Evolutionary conservation across 2,888 invertebrate species (phyloP).

Genomic region (Andricus quercusramuli): DNA sequence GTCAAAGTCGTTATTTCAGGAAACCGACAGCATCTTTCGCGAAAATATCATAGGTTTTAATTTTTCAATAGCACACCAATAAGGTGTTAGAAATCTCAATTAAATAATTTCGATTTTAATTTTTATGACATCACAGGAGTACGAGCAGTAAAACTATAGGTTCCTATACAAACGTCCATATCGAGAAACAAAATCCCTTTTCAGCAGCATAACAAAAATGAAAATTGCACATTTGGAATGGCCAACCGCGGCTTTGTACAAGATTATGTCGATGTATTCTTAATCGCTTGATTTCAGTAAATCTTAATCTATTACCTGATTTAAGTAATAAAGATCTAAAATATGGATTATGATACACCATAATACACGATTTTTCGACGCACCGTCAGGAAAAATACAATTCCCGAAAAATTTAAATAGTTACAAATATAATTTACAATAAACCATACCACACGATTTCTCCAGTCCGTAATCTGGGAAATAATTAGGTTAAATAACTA

Average conservation of each 20-base stretch:
- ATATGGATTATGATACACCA: constrained; percentile 8
- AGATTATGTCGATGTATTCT: constrained; percentile 1
- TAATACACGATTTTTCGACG: not conserved
- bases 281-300: not conserved
- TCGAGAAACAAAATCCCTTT: not conserved
- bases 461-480: not conserved
- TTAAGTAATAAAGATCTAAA: not conserved
- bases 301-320: not conserved
- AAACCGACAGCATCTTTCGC: not conserved
- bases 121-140: not conserved
- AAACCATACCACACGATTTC: not conserved
- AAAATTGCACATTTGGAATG: constrained; percentile 32
- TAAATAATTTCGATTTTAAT: not conserved
- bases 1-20: not conserved
- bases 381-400: not conserved
- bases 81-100: not conserved
- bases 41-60: not conserved
- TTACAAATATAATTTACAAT: constrained; percentile 22
- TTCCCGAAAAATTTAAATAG: not conserved
- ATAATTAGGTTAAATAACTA: not conserved
- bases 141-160: not conserved
- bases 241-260: constrained; percentile 21
- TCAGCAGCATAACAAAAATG: not conserved
- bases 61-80: not conserved
- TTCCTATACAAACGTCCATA: not conserved